phyloP scores from a whole-genome alignment of 23 tunicate species.

The Halocynthia aurantium region DNA sequence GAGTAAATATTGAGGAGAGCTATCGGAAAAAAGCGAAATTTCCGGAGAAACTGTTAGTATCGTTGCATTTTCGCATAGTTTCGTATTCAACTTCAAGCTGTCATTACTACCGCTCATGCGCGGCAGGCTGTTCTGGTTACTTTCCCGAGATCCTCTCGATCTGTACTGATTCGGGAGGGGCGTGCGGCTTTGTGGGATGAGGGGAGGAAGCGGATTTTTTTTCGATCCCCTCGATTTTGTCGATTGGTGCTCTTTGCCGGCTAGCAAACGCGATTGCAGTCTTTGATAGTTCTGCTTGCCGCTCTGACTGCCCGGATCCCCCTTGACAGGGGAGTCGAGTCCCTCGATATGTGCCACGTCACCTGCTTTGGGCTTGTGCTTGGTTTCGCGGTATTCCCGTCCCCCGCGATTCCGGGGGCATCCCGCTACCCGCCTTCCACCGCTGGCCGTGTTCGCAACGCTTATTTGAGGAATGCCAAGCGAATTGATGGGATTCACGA shows the following conservation, averaged over 20 bases:
- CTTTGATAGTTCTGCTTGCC: slow-evolving; percentile 6
- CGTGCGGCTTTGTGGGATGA: slow-evolving; percentile 29
- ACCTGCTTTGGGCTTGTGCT: neutral
- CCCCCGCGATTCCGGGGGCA: slow-evolving; percentile 9
- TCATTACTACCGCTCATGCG: slow-evolving; percentile 29
- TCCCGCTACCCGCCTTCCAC: neutral
- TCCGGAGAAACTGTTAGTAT: slow-evolving; percentile 19
- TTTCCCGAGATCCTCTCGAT: slow-evolving; percentile 9
- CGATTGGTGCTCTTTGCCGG: neutral
- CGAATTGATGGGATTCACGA: slow-evolving; percentile 35
- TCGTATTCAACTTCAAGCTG: slow-evolving; percentile 26
- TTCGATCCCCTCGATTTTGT: slow-evolving; percentile 8
- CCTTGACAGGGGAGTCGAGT: neutral
- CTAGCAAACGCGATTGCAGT: slow-evolving; percentile 10
- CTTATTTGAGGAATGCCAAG: neutral
- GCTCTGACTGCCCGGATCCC: slow-evolving; percentile 11
- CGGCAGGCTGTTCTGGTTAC: slow-evolving; percentile 16
- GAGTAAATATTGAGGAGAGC: slow-evolving; percentile 21
- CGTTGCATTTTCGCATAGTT: slow-evolving; percentile 28
- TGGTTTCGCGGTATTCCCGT: neutral
- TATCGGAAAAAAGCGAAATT: slow-evolving; percentile 13
- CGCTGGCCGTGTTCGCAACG: neutral
- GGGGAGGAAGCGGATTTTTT: slow-evolving; percentile 21
- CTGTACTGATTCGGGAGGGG: slow-evolving; percentile 23
- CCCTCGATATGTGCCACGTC: neutral